Conservation (phyloP, 2,888 invertebrate genomes). For the Cosmia pyralina region DNA sequence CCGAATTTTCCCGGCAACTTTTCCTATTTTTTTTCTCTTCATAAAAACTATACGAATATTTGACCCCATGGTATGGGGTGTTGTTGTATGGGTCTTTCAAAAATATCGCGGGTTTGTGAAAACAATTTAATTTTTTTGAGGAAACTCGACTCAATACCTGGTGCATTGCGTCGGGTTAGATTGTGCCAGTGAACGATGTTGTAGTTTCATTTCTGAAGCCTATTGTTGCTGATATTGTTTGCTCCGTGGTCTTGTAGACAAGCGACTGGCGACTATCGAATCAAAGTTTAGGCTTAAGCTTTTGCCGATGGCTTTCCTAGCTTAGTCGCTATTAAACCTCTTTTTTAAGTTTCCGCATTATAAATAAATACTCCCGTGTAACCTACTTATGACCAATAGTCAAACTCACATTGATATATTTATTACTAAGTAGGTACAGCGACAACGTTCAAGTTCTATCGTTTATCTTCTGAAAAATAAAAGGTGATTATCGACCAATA, state of each 20-base stretch:
- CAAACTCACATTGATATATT: not conserved
- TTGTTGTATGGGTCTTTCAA: too few species aligned
- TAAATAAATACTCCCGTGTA: not conserved
- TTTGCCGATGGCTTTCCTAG: not conserved
- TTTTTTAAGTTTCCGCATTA: not conserved
- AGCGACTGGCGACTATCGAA: slow-evolving; percentile 43
- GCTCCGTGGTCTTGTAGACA: slow-evolving; percentile 36
- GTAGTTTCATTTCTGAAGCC: slow-evolving; percentile 63
- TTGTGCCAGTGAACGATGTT: slow-evolving; percentile 33
- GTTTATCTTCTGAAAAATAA: too few species aligned
- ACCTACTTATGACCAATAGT: not conserved
- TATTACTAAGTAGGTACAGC: not conserved
- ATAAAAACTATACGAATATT: too few species aligned
- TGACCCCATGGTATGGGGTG: too few species aligned
- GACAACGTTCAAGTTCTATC: too few species aligned
- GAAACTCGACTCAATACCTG: slow-evolving; percentile 19
- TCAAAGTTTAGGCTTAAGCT: not conserved
- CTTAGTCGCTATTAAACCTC: not conserved
- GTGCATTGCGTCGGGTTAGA: slow-evolving; percentile 22
- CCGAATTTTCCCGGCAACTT: too few species aligned
- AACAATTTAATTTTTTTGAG: too few species aligned
- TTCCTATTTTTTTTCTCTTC: too few species aligned
- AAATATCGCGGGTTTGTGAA: too few species aligned
- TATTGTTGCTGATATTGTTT: slow-evolving; percentile 61
- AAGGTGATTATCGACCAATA: too few species aligned